A percentile compares a stretch with the other conserved stretches of the same genome.
These are phyloP conservation scores for Drepana falcataria DNA, from an alignment of 2,888 invertebrate genomes.

Conservation along the genomic window DNA sequence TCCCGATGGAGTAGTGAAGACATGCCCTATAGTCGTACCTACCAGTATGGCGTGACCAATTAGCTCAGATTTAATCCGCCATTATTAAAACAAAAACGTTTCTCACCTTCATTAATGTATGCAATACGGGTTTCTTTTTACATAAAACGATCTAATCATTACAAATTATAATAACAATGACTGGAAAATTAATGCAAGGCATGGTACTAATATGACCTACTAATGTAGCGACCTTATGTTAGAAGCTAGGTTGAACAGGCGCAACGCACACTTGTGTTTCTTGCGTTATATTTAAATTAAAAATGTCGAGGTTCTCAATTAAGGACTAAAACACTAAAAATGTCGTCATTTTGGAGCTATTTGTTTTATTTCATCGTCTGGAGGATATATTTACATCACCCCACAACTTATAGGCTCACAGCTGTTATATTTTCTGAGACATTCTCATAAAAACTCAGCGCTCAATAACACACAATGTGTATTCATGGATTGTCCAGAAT, in stretches of 20 bases:
- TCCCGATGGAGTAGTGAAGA: too few species aligned
- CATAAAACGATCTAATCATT: constrained; percentile 25
- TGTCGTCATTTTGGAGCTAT: too few species aligned
- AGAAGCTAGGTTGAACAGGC: constrained; percentile 8
- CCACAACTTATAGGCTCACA: too few species aligned
- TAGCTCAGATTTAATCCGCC: not conserved
- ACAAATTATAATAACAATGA: constrained; percentile 45
- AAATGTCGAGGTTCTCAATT: not conserved
- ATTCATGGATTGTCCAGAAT: too few species aligned
- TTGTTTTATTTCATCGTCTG: too few species aligned
- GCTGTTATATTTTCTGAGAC: too few species aligned
- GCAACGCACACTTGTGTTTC: constrained; percentile 3
- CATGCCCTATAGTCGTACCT: not conserved
- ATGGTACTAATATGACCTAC: constrained; percentile 25
- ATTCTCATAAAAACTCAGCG: too few species aligned
- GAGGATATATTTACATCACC: too few species aligned
- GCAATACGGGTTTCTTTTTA: constrained; percentile 7
- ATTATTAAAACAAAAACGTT: not conserved
- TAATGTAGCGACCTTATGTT: constrained; percentile 18
- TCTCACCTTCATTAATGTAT: not conserved
- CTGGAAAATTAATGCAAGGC: constrained; percentile 39
- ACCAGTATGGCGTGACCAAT: not conserved
- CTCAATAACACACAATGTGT: too few species aligned
- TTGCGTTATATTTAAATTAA: too few species aligned
- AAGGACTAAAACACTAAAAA: too few species aligned